A percentile compares a stretch with the other conserved stretches of the same genome.
These are phyloP conservation scores for Archocentrus centrarchus DNA, from an alignment of 2,113 vertebrate genomes.

Conservation along the genomic window DNA sequence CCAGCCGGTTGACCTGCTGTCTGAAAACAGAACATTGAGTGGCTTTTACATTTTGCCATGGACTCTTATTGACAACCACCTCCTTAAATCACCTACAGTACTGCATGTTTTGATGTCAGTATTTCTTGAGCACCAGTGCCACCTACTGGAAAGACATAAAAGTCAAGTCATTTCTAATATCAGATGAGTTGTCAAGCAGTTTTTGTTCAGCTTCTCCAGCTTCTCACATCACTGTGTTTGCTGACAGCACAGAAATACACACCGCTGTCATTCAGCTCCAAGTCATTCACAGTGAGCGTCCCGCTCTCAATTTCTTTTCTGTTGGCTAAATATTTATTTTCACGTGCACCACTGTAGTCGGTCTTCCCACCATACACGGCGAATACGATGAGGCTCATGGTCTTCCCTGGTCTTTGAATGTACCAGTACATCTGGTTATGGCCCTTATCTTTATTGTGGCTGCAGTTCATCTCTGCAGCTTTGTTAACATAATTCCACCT, in stretches of 20 bases:
- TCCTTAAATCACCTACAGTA: too few relatives aligned
- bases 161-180: neutral
- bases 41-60: neutral
- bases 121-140: slow-evolving; percentile 41
- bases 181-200: neutral
- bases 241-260: slow-evolving; percentile 43
- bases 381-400: slow-evolving; percentile 34
- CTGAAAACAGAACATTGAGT: neutral
- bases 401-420: slow-evolving; percentile 42
- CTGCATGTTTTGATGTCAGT: neutral
- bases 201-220: slow-evolving; percentile 27
- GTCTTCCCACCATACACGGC: neutral
- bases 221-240: slow-evolving; percentile 45
- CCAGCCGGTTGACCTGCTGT: neutral
- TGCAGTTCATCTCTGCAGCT: slow-evolving; percentile 57
- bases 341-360: neutral
- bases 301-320: neutral
- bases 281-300: slow-evolving; percentile 15
- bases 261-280: slow-evolving; percentile 44
- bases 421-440: slow-evolving; percentile 57
- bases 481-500: slow-evolving; percentile 7
- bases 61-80: too few relatives aligned
- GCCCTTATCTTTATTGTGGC: slow-evolving; percentile 36
- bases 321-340: slow-evolving; percentile 42
- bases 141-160: slow-evolving; percentile 45